Evolutionary conservation across 2,797 vertebrate genomes (phyloP).

Genomic region (Alcedo atthis): DNA sequence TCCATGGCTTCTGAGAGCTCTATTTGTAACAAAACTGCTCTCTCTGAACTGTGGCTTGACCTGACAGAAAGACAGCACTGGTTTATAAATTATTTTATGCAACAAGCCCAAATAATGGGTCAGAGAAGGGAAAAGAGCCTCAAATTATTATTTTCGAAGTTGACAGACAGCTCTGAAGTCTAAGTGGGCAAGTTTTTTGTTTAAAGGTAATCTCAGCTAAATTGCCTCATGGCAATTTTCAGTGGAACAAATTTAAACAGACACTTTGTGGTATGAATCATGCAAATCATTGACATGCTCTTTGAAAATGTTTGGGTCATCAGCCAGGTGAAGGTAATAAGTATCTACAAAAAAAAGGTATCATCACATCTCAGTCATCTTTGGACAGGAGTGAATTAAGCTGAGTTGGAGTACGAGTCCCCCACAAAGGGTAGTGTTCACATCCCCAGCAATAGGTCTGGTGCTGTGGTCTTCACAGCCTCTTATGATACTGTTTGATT

Average conservation of each 20-base stretch:
- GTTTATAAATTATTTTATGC: neutral
- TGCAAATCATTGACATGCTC: neutral
- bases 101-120: neutral
- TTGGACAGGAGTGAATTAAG: neutral
- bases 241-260: neutral
- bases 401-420: neutral
- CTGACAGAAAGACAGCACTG: neutral
- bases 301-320: neutral
- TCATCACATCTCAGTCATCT: neutral
- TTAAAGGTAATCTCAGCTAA: neutral
- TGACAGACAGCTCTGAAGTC: neutral
- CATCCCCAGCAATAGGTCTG: neutral
- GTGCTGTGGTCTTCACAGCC: neutral
- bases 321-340: neutral
- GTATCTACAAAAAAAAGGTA: neutral
- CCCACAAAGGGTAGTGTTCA: neutral
- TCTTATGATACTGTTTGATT: neutral
- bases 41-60: fast-evolving
- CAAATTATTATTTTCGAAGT: neutral
- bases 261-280: neutral
- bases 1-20: neutral
- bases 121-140: neutral
- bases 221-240: neutral
- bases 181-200: neutral
- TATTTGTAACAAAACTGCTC: neutral